Evolutionary conservation across 2,113 vertebrate genomes (phyloP).

Genomic region (Ictalurus punctatus): DNA sequence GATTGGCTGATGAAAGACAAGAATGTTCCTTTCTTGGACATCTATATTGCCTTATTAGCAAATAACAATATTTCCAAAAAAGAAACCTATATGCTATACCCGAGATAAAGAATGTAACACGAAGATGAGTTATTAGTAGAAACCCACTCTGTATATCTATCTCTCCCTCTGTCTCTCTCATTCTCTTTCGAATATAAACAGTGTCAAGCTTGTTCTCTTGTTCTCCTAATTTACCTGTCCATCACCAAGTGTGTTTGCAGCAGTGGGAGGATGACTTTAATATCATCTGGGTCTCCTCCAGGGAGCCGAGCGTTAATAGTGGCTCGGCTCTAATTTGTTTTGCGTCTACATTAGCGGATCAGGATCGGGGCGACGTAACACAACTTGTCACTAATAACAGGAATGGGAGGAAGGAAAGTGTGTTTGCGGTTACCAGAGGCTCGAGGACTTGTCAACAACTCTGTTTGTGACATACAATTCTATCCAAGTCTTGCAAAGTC

Average conservation of each 20-base stretch:
- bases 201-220: constrained; percentile 56
- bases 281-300: constrained; percentile 58
- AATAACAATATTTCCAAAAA: not conserved
- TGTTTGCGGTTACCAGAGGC: not conserved
- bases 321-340: constrained; percentile 69
- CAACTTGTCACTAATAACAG: constrained; percentile 37
- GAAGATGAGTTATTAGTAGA: constrained; percentile 37
- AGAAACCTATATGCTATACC: not conserved
- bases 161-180: not conserved
- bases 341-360: constrained; percentile 56
- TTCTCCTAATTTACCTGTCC: constrained; percentile 69
- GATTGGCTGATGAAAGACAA: not conserved
- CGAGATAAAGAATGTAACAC: not conserved
- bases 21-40: not conserved
- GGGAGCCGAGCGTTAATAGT: constrained; percentile 57
- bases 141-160: constrained; percentile 9
- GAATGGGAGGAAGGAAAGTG: constrained; percentile 32
- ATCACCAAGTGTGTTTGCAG: constrained; percentile 63
- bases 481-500: not conserved
- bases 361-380: constrained; percentile 52
- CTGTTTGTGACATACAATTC: constrained; percentile 3
- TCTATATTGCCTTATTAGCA: not conserved
- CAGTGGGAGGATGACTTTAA: constrained; percentile 61
- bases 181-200: constrained; percentile 39
- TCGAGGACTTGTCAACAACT: not conserved